A percentile compares a stretch with the other conserved stretches of the same genome.
phyloP scores from a whole-genome alignment of 2,113 vertebrate genomes.

The Myiozetetes cayanensis region DNA sequence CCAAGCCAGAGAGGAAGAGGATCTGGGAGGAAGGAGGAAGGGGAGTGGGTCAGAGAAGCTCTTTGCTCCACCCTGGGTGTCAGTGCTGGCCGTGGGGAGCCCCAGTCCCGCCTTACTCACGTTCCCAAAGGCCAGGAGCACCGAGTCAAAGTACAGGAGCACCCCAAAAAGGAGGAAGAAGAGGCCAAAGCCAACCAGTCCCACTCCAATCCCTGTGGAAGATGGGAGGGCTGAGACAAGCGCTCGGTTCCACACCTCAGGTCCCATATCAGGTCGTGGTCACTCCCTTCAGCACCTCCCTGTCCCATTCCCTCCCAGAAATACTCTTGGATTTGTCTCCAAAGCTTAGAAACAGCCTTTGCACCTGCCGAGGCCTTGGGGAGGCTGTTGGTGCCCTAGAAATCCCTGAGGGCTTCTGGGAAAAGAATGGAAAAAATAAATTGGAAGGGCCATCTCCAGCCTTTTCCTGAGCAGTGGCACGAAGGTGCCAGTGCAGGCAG shows the following conservation, averaged over 20 bases:
- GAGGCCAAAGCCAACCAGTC: slow-evolving; percentile 82
- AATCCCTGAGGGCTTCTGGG: not conserved
- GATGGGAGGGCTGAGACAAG: not conserved
- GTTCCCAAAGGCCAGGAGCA: slow-evolving; percentile 91
- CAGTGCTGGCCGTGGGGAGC: fast-evolving
- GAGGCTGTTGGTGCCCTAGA: fast-evolving
- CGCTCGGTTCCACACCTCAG: fast-evolving
- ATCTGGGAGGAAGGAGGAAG: slow-evolving; percentile 67
- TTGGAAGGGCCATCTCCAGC: fast-evolving
- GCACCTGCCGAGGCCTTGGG: too few relatives aligned
- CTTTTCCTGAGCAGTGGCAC: not conserved
- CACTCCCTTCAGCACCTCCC: not conserved
- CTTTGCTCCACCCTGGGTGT: not conserved
- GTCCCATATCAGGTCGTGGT: not conserved
- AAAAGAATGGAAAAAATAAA: not conserved
- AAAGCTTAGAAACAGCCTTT: not conserved
- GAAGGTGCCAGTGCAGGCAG: not conserved
- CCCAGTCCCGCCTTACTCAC: slow-evolving; percentile 73
- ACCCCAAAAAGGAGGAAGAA: slow-evolving; percentile 91
- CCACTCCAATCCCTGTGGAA: slow-evolving; percentile 84
- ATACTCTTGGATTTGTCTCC: not conserved
- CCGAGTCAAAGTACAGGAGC: slow-evolving; percentile 89
- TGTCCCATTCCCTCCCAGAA: not conserved
- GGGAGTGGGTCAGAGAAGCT: not conserved
- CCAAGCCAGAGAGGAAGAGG: slow-evolving; percentile 83